These are phyloP conservation scores for Dendroctonus ponderosae DNA, from an alignment of 1,140 invertebrate genomes.

Conservation along the genomic window DNA sequence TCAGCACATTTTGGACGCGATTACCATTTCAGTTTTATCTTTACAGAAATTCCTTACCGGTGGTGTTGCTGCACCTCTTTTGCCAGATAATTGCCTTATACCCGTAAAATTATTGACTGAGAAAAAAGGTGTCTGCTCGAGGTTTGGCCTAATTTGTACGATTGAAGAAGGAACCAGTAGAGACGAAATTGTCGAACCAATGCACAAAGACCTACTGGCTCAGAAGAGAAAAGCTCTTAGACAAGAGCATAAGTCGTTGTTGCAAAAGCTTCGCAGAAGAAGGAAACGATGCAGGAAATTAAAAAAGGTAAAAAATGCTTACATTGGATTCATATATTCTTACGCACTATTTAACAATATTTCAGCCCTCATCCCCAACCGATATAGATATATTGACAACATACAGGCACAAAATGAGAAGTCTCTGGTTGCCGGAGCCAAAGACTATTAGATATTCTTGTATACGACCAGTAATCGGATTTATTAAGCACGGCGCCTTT, in stretches of 20 bases:
- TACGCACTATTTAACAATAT: slow-evolving; percentile 19
- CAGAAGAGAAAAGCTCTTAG: slow-evolving; percentile 57
- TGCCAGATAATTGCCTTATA: slow-evolving; percentile 53
- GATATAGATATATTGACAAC: slow-evolving; percentile 51
- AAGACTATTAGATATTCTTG: slow-evolving; percentile 61
- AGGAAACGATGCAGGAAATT: slow-evolving; percentile 55
- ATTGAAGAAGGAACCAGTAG: slow-evolving; percentile 48
- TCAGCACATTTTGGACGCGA: too few species aligned
- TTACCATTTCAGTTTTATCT: slow-evolving; percentile 14
- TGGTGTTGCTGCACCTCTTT: slow-evolving; percentile 15
- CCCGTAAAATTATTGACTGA: slow-evolving; percentile 55
- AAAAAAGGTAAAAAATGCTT: slow-evolving; percentile 26
- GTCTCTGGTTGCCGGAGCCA: slow-evolving; percentile 66
- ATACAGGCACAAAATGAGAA: slow-evolving; percentile 62
- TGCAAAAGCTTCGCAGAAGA: slow-evolving; percentile 62
- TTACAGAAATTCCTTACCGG: slow-evolving; percentile 25
- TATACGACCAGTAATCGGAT: slow-evolving; percentile 71
- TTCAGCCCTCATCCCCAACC: slow-evolving; percentile 46
- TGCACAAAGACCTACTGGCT: slow-evolving; percentile 60
- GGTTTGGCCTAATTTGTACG: slow-evolving; percentile 65
- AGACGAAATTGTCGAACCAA: slow-evolving; percentile 52
- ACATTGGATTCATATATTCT: neutral
- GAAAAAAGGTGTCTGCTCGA: slow-evolving; percentile 53
- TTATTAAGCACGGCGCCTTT: slow-evolving; percentile 67
- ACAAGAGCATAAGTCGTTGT: slow-evolving; percentile 56